These are phyloP conservation scores for Microdon myrmicae DNA, from an alignment of 2,888 invertebrate species.

Conservation along the genomic window DNA sequence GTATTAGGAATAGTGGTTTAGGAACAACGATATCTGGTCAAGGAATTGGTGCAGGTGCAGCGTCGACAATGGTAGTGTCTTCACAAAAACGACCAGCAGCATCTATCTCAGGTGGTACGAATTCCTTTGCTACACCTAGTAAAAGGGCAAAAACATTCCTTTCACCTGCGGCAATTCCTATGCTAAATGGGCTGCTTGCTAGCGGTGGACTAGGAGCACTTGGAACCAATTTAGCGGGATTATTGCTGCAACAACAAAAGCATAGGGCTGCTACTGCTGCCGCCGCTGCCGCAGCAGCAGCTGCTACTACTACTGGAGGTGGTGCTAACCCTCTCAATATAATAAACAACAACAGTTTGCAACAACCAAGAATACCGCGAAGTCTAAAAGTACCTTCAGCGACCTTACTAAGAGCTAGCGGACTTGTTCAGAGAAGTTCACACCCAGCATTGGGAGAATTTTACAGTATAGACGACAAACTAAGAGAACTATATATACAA, in stretches of 20 bases:
- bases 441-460: constrained; percentile 56
- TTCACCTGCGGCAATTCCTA: constrained; percentile 54
- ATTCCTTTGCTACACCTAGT: constrained; percentile 62
- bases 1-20: constrained; percentile 23
- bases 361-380: constrained; percentile 18
- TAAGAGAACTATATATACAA: constrained; percentile 64
- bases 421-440: constrained; percentile 22
- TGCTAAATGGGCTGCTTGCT: constrained; percentile 21
- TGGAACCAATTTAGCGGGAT: constrained; percentile 34
- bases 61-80: constrained; percentile 22
- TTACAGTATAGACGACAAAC: constrained; percentile 65
- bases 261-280: constrained; percentile 53
- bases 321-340: neutral
- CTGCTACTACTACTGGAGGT: neutral
- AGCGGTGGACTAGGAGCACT: constrained; percentile 14
- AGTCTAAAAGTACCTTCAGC: constrained; percentile 14
- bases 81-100: constrained; percentile 44
- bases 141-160: constrained; percentile 60
- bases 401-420: constrained; percentile 24
- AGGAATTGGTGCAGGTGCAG: constrained; percentile 19
- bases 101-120: constrained; percentile 40
- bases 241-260: constrained; percentile 41
- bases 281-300: constrained; percentile 1
- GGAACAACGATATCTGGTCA: constrained; percentile 35
- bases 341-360: constrained; percentile 12